Evolutionary conservation across 1,140 invertebrate genomes (phyloP).

Genomic region (Centruroides sculpturatus): DNA sequence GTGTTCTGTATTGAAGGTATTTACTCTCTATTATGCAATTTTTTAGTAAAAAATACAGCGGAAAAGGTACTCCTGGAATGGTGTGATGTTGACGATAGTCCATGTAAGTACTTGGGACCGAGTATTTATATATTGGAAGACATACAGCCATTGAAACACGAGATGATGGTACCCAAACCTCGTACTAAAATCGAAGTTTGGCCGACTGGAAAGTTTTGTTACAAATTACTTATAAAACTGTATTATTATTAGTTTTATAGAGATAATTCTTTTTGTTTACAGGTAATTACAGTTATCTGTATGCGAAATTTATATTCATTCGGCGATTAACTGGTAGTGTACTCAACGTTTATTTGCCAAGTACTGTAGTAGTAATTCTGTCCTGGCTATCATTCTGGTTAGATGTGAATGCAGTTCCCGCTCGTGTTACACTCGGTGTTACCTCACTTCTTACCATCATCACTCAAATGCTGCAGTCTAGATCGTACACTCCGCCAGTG

Average conservation of each 20-base stretch:
- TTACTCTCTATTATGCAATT: no score
- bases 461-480: conserved; percentile 16
- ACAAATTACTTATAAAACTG: neutral
- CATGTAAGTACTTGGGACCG: neutral
- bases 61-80: neutral
- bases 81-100: neutral
- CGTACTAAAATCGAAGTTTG: conserved; percentile 4
- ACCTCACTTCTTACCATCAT: conserved; percentile 16
- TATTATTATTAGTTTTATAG: neutral
- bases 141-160: conserved; percentile 7
- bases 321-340: conserved; percentile 9
- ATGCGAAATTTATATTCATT: conserved; percentile 1
- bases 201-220: neutral
- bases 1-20: no score
- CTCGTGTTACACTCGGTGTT: conserved; percentile 22
- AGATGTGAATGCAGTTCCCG: conserved; percentile 26
- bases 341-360: conserved; percentile 8
- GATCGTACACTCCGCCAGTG: conserved; percentile 10
- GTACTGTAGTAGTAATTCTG: conserved; percentile 8
- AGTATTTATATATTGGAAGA: conserved; percentile 2
- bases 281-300: conserved; percentile 5
- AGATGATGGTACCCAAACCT: neutral
- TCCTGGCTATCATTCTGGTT: conserved; percentile 26
- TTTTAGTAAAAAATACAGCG: conserved; percentile 1
- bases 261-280: neutral